Base-by-base conservation (phyloP, 2,888 invertebrate species). In the Gerris lacustris region DNA sequence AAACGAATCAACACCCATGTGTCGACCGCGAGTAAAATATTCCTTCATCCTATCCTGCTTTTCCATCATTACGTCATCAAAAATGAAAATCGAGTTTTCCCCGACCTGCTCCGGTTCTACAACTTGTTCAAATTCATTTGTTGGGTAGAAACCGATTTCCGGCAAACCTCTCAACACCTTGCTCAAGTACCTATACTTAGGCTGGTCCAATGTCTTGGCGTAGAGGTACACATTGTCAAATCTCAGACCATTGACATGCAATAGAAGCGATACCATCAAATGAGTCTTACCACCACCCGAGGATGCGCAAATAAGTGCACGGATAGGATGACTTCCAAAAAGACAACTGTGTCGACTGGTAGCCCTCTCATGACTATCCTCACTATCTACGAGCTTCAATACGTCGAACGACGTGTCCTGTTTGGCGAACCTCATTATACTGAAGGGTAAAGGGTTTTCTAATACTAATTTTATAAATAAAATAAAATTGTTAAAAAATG, bases 271-370 rank as follows among this genome's bases (percentile, higher is more conserved):
- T 6, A 79, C 66, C 70, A 80, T 74, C 6, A 78, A 74, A 72
- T 80, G 80, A 6, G 79, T 79, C 76, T 80, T 80, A 2, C 80
- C 79, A 73, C 77, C 79, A 70, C 77, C 78, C n/a, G 77, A 78
- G 63, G 79, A 78, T 11, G 79, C 79, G 7, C 77, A 74, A 71
- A 80, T 76, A 17, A 80, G 67, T 67, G 69, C 72, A 43, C 74
- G 73, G n/a, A 77, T 73, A 62, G 66, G 55, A 11, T 55, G 55
- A 11, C 15, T 55, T 11, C 55, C 55, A 55, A 55, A 55, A 9
- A 55, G 15, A 9, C 11, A 15, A 55, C 55, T 15, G 55, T 55
- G 55, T 11, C 55, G 55, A 31, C 31, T 31, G 31, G 31, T 31
- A 31, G 31, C 31, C 31, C 31, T 31, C 31, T 31, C 31, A 31